phyloP scores from a whole-genome alignment of 2,888 invertebrate species.

The Xanthia togata region DNA sequence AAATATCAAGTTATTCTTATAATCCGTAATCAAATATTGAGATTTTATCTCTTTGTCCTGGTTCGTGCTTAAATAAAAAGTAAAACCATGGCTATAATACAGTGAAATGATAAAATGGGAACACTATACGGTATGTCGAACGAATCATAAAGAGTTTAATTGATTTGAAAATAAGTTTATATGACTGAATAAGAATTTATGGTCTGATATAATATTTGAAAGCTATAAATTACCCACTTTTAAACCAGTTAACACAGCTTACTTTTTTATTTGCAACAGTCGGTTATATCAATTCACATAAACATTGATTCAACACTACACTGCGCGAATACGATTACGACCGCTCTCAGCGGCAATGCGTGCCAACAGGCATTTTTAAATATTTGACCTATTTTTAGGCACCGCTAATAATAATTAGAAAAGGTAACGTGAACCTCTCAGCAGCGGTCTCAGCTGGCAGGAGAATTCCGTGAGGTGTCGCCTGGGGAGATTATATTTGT shows the following conservation, averaged over 20 bases:
- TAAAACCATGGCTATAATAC: slow-evolving; percentile 51
- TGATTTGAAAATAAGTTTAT: slow-evolving; percentile 24
- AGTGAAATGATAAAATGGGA: slow-evolving; percentile 27
- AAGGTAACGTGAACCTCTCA: slow-evolving; percentile 89
- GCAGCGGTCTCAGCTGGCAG: slow-evolving; percentile 80
- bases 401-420: slow-evolving; percentile 89
- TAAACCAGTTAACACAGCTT: slow-evolving; percentile 20
- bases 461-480: slow-evolving; percentile 72
- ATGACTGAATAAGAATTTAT: slow-evolving; percentile 12
- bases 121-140: slow-evolving; percentile 28
- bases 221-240: slow-evolving; percentile 13
- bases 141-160: slow-evolving; percentile 37
- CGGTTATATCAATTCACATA: slow-evolving; percentile 56
- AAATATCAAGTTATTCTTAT: slow-evolving; percentile 62
- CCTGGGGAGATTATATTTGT: slow-evolving; percentile 68
- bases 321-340: slow-evolving; percentile 81
- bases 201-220: slow-evolving; percentile 3
- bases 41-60: slow-evolving; percentile 52
- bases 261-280: slow-evolving; percentile 34
- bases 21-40: slow-evolving; percentile 56
- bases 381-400: slow-evolving; percentile 89
- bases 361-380: slow-evolving; percentile 88
- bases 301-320: slow-evolving; percentile 71
- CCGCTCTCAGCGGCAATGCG: slow-evolving; percentile 80
- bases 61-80: slow-evolving; percentile 50